phyloP scores from a whole-genome alignment of 2,113 vertebrate species.

The Pseudorasbora parva region DNA sequence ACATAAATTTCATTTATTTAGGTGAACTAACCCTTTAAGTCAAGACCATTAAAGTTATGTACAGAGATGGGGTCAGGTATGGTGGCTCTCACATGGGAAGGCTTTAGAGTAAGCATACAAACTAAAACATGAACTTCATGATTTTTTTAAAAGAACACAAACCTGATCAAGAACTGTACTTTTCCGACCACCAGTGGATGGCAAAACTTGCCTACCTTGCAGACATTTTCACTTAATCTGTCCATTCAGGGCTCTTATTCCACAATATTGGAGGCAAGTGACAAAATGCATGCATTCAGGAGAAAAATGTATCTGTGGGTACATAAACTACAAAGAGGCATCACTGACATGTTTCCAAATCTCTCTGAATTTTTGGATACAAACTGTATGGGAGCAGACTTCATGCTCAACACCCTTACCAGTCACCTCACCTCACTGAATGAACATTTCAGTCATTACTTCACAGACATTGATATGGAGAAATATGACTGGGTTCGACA shows the following conservation, averaged over 20 bases:
- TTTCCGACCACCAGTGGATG: conserved; percentile 10
- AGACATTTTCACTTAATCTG: conserved; percentile 30
- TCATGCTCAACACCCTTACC: conserved; percentile 24
- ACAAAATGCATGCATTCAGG: conserved; percentile 38
- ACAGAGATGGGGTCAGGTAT: too few relatives aligned
- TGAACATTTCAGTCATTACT: conserved; percentile 38
- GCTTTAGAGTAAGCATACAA: too few relatives aligned
- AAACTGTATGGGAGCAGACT: conserved; percentile 35
- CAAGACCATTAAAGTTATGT: too few relatives aligned
- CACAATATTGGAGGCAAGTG: conserved; percentile 40
- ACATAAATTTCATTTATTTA: too few relatives aligned
- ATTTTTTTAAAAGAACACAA: not conserved
- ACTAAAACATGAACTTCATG: not conserved
- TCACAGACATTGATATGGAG: conserved; percentile 15
- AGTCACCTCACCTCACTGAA: conserved; percentile 45
- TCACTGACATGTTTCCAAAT: too few relatives aligned
- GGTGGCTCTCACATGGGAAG: too few relatives aligned
- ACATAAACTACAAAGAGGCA: not conserved
- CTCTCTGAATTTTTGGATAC: not conserved
- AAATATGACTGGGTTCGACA: not conserved
- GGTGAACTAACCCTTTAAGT: too few relatives aligned
- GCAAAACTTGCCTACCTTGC: conserved; percentile 32
- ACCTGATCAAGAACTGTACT: not conserved
- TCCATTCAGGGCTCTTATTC: not conserved
- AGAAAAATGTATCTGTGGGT: conserved; percentile 29